phyloP scores from a whole-genome alignment of 2,113 vertebrate genomes.

The Sterrhoptilus dennistouni region DNA sequence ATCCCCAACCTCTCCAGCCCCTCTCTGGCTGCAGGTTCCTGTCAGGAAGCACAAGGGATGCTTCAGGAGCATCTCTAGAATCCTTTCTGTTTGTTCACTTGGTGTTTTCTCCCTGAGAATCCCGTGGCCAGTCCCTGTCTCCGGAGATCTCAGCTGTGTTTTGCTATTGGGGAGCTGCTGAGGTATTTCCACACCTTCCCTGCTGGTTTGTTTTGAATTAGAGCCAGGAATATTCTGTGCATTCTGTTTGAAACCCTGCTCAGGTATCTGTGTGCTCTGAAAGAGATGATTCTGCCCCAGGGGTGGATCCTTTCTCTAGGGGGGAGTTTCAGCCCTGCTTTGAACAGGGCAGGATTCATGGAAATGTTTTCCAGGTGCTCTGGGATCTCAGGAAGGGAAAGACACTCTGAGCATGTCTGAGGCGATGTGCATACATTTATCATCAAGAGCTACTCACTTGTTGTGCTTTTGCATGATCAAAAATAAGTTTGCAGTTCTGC shows the following conservation, averaged over 20 bases:
- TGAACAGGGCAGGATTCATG: background rate
- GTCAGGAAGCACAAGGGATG: background rate
- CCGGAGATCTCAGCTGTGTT: background rate
- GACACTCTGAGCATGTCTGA: background rate
- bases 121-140: background rate
- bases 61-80: background rate
- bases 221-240: background rate
- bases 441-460: background rate
- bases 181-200: background rate
- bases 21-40: background rate
- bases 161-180: background rate
- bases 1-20: background rate
- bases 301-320: background rate
- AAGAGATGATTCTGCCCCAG: background rate
- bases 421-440: background rate
- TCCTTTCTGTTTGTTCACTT: rapidly evolving
- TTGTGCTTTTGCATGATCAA: background rate
- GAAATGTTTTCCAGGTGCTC: background rate
- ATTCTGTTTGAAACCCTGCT: background rate
- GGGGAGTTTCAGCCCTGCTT: background rate
- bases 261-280: background rate
- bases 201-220: background rate
- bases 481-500: background rate
- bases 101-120: background rate
- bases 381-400: background rate